phyloP scores from a whole-genome alignment of 2,797 vertebrate genomes.

The Chrosomus eos region DNA sequence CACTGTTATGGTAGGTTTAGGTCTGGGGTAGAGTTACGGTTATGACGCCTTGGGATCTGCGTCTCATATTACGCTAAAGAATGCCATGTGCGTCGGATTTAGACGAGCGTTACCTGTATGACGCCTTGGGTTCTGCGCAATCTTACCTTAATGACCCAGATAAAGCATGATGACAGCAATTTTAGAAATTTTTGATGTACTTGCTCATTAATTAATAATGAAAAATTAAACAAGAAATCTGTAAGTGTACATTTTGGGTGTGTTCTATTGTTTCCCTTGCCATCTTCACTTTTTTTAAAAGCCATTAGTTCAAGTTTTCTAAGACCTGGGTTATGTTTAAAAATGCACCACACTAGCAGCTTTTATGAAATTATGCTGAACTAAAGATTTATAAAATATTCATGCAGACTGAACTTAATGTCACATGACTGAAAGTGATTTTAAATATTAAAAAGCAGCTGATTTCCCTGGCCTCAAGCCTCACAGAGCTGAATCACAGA shows the following conservation, averaged over 20 bases:
- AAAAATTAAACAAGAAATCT: not conserved
- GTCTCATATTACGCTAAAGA: too few species aligned
- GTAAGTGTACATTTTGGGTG: not conserved
- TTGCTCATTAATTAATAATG: not conserved
- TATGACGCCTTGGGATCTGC: too few species aligned
- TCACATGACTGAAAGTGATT: conserved; percentile 64
- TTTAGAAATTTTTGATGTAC: not conserved
- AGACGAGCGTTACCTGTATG: too few species aligned
- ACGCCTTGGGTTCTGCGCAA: too few species aligned
- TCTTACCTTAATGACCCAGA: not conserved
- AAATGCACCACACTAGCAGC: conserved; percentile 66
- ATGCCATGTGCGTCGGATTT: too few species aligned
- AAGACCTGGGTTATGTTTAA: conserved; percentile 58
- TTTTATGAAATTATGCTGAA: conserved; percentile 61
- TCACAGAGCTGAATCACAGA: conserved; percentile 52
- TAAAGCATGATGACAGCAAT: not conserved
- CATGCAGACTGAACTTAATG: conserved; percentile 68
- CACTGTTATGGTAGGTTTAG: too few species aligned
- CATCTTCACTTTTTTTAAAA: conserved; percentile 1
- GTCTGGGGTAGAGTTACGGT: too few species aligned
- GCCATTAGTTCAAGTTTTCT: conserved; percentile 44
- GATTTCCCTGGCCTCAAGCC: conserved; percentile 58
- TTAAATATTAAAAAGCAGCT: conserved; percentile 65
- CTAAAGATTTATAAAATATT: conserved; percentile 66
- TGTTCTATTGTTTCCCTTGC: not conserved